Base-by-base conservation (phyloP, 2,113 vertebrate genomes). In the Drymodes brunneopygia region DNA sequence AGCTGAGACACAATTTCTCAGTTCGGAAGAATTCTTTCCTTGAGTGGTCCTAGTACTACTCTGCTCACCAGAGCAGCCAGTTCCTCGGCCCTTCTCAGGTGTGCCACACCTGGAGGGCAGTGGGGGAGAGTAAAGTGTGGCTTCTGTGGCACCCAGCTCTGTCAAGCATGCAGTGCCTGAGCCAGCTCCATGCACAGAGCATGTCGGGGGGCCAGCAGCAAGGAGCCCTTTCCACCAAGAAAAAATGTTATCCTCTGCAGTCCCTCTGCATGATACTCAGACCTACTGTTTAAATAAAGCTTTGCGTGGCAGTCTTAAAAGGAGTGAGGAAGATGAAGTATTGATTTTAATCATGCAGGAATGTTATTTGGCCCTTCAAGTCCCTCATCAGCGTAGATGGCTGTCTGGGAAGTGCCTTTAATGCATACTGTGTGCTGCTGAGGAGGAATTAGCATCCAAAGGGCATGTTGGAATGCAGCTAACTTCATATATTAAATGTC, bases 101-200 rank as follows among this genome's bases (percentile, higher is more conserved):
- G 17, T n/a, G 27, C 21, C 35, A 6, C 45, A 16, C 5, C 0
- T 5, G 27, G n/a, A 19, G 20, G 38, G 35, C 2, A 3, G 15
- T 24, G 40, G 53, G 31, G 44, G 64, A 6, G 50, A 60, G 71
- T 7, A 2, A 1, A 57, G 24, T 0, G 0, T 1, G 3, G 35
- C 3, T 38, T 50, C 28, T 7, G 10, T 13, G 29, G 28, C 16
- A 27, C 45, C 27, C 2, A 0, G 33, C 20, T 60, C 40, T 40
- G 31, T 25, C 31, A 12, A 28, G 22, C 16, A 0, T 6, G 17
- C 24, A 7, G 3, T 54, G 35, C 24, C 42, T 66, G 57, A 54
- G 62, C 40, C 1, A 0, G 47, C 15, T 90, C 51, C 9, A 0
- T 60, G 53, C 1, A 1, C 1, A 1, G 0, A 45, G 35, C 69